Base-by-base conservation (phyloP, 1,140 invertebrate genomes). In the Ceratosolen fusciceps region DNA sequence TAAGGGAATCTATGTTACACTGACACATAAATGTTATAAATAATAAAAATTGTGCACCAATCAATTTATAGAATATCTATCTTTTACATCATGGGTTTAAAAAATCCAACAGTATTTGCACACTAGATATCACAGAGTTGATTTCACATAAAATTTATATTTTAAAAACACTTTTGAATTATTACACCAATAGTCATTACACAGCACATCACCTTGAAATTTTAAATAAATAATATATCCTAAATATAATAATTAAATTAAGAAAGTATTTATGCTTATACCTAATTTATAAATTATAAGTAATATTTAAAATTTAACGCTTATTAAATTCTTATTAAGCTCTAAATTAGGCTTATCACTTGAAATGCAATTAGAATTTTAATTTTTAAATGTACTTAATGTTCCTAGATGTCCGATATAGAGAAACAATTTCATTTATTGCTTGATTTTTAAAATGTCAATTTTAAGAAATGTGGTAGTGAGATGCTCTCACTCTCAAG, bases 391-490 rank as follows among this genome's bases (percentile, higher is more conserved):
- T 74, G 80, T 54, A 71, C 82, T 87, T 87, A 88, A 76, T 79
- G 85, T 88, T 85, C 86, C 86, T 87, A 87, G 80, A 74, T 85
- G 82, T 74, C 72, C 58, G 12, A 43, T 47, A 49, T 68, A 19
- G 43, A 62, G 54, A 73, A 52, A 71, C 56, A 65, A 82, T 84
- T 80, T 85, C 83, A 81, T 80, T 84, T 81, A 81, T 72, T 67
- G 83, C 65, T 78, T 72, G 43, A 58, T 65, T 62, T 77, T 54
- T 37, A 83, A 82, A 85, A 85, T 84, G 67, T 76, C 84, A 86
- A 83, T 52, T 73, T 84, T 87, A 89, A 86, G 85, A 86, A 86
- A 87, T 87, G 85, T 87, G 84, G 78, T 60, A 84, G 85, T 84
- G 84, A 89, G 84, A 81, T 83, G 84, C 77, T 83, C 85, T 88